Conservation (phyloP, 2,888 invertebrate species). For the Ophioninae sp. region DNA sequence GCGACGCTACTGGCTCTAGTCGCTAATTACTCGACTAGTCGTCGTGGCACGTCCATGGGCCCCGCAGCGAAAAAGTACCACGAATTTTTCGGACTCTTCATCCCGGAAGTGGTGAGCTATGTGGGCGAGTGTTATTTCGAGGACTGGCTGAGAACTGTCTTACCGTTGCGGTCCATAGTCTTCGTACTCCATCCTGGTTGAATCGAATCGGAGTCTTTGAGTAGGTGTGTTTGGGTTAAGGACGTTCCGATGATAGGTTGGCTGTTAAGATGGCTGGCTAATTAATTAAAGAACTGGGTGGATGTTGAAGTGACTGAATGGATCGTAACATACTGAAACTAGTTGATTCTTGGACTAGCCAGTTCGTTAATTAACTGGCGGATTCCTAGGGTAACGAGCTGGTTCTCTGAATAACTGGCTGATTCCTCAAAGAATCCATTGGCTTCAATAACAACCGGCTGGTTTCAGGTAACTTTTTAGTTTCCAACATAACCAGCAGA, state of each 20-base stretch:
- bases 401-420: not conserved
- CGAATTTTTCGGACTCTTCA: constrained; percentile 54
- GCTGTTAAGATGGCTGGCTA: not conserved
- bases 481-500: not conserved
- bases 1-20: constrained; percentile 62
- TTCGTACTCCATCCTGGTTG: too few species aligned
- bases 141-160: not conserved
- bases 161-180: too few species aligned
- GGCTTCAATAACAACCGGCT: not conserved
- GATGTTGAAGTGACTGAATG: too few species aligned
- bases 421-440: not conserved
- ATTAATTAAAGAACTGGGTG: not conserved
- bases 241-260: not conserved
- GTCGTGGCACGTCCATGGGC: constrained; percentile 48
- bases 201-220: too few species aligned
- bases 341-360: too few species aligned
- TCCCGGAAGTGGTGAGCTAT: constrained; percentile 12
- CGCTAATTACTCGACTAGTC: constrained; percentile 75
- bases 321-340: too few species aligned
- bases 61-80: constrained; percentile 60
- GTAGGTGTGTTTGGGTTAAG: not conserved
- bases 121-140: not conserved
- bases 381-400: not conserved
- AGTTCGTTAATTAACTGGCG: too few species aligned
- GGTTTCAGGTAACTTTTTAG: not conserved